A percentile compares a stretch with the other conserved stretches of the same genome.
Conservation (phyloP, 2,113 vertebrate genomes). For the Ovis aries region ARS-UI_Ramb_v3.0 NC_056080.1:5852501-5853000, state of each 20-base stretch:
- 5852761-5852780: not conserved
- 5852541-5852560: fast-evolving
- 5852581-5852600: fast-evolving
- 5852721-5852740: not conserved
- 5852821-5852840: not conserved
- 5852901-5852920: not conserved
- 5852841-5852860: not conserved
- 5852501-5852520: fast-evolving
- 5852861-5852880: not conserved
- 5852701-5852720: not conserved
- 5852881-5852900: not conserved
- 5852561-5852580: fast-evolving
- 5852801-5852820: fast-evolving
- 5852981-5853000: not conserved
- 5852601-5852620: fast-evolving
- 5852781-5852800: not conserved
- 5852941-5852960: not conserved
- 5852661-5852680: fast-evolving
- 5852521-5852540: fast-evolving
- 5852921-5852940: not conserved
- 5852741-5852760: fast-evolving
- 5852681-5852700: not conserved
- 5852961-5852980: not conserved
- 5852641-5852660: fast-evolving
- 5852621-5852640: not conserved